phyloP scores from a whole-genome alignment of 1,140 invertebrate species.

The Aphis craccivora region DNA sequence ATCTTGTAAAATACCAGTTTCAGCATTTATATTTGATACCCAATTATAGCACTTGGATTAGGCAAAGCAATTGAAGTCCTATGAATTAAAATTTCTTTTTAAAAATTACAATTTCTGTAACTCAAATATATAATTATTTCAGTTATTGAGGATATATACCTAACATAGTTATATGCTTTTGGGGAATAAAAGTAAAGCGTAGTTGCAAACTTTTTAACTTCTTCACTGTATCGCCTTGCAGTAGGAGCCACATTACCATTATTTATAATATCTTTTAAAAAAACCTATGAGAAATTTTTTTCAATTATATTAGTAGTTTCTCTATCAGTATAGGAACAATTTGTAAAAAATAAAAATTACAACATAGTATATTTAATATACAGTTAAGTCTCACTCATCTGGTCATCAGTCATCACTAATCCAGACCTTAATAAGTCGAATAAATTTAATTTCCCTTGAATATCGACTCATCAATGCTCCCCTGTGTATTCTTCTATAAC shows the following conservation, averaged over 20 bases:
- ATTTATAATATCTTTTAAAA: neutral
- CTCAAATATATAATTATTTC: neutral
- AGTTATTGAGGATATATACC: neutral
- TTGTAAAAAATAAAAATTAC: no score
- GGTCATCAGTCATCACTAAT: no score
- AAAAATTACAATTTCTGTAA: neutral
- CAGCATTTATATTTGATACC: neutral
- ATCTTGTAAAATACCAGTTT: neutral
- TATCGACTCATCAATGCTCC: no score
- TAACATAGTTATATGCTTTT: slow-evolving; percentile 1
- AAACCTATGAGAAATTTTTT: neutral
- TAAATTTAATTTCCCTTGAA: no score
- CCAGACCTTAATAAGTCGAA: no score
- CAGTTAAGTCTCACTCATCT: no score
- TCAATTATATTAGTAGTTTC: neutral
- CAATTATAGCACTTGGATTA: neutral
- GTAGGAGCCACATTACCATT: neutral
- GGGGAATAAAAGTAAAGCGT: neutral
- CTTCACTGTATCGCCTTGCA: neutral
- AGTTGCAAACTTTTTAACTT: neutral
- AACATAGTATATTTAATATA: no score
- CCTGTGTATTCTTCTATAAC: no score
- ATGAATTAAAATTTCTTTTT: neutral
- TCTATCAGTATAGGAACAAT: neutral
- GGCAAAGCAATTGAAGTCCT: neutral